A percentile compares a stretch with the other conserved stretches of the same genome.
Conservation (phyloP, 2,113 vertebrate species). For the Bubo scandiacus region DNA sequence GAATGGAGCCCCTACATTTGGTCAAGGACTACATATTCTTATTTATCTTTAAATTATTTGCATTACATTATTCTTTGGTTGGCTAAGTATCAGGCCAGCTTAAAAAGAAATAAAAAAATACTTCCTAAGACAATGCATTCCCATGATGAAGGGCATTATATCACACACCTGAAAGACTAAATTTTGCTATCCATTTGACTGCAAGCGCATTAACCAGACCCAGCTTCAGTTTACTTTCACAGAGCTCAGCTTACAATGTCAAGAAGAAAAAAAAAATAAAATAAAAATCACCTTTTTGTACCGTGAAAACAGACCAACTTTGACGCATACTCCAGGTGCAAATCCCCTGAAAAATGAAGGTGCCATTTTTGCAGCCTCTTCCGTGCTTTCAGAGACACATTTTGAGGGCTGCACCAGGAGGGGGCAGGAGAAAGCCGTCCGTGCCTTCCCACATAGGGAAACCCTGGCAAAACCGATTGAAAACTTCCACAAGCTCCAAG, state of each 20-base stretch:
- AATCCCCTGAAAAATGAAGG: not conserved
- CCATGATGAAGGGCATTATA: not conserved
- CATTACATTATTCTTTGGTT: fast-evolving
- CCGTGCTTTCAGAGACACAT: not conserved
- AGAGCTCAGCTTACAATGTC: not conserved
- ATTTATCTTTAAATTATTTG: not conserved
- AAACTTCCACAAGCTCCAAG: conserved; percentile 43
- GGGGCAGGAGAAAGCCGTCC: conserved; percentile 63
- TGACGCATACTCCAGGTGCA: not conserved
- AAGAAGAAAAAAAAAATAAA: not conserved
- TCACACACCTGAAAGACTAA: not conserved
- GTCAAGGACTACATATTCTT: not conserved
- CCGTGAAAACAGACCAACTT: not conserved
- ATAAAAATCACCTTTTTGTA: not conserved
- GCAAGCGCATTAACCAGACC: not conserved
- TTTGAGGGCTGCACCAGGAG: conserved; percentile 57
- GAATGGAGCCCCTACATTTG: not conserved
- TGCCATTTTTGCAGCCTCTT: conserved; percentile 12
- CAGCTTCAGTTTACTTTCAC: not conserved
- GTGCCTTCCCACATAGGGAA: conserved; percentile 2
- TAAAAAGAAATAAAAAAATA: not conserved
- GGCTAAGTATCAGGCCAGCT: not conserved
- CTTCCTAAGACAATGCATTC: not conserved
- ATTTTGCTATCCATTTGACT: not conserved
- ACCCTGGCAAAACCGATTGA: conserved; percentile 28